phyloP scores from a whole-genome alignment of 2,113 vertebrate genomes.

The Lepisosteus oculatus region DNA sequence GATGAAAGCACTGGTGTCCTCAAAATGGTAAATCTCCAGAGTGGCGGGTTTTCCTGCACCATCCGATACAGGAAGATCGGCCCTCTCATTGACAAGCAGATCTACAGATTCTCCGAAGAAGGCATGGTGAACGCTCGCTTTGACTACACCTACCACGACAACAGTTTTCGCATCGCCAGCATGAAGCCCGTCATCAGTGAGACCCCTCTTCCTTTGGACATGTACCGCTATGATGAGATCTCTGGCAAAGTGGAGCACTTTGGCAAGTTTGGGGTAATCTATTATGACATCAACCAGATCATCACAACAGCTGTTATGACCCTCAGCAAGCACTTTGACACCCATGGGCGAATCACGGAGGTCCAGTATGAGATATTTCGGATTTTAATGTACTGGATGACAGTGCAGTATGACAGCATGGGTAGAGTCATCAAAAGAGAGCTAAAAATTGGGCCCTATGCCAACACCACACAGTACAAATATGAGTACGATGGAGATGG shows the following conservation, averaged over 20 bases:
- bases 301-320: slow-evolving; percentile 98
- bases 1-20: slow-evolving; percentile 93
- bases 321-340: slow-evolving; percentile 96
- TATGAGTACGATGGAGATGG: slow-evolving; percentile 97
- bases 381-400: slow-evolving; percentile 99
- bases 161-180: slow-evolving; percentile 96
- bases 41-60: slow-evolving; percentile 93
- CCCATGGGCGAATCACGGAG: slow-evolving; percentile 95
- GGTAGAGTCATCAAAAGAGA: slow-evolving; percentile 94
- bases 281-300: slow-evolving; percentile 98
- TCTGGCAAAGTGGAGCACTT: slow-evolving; percentile 98
- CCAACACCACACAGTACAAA: slow-evolving; percentile 96
- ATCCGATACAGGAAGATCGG: slow-evolving; percentile 96
- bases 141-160: slow-evolving; percentile 96
- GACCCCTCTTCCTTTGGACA: slow-evolving; percentile 92
- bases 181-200: slow-evolving; percentile 97
- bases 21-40: slow-evolving; percentile 97
- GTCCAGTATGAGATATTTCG: slow-evolving; percentile 98
- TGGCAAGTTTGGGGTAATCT: slow-evolving; percentile 97
- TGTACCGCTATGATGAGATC: slow-evolving; percentile 96
- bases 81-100: slow-evolving; percentile 94
- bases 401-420: slow-evolving; percentile 97
- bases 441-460: slow-evolving; percentile 95
- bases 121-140: slow-evolving; percentile 98
- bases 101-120: slow-evolving; percentile 96